Evolutionary conservation across 2,797 vertebrate genomes (phyloP).

Genomic region (Macropus fuliginosus): DNA sequence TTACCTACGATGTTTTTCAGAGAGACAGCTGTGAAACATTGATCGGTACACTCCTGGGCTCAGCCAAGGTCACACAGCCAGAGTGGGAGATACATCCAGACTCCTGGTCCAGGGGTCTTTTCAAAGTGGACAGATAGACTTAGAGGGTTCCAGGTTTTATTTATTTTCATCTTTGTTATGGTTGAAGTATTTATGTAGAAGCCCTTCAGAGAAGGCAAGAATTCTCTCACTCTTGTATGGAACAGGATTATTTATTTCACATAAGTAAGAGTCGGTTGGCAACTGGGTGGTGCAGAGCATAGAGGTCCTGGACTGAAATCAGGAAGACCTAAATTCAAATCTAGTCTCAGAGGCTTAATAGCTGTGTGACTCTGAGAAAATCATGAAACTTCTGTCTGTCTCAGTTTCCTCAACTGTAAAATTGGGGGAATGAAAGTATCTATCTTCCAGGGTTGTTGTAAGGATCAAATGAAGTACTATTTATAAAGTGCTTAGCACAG

Average conservation of each 20-base stretch:
- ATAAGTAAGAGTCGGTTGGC: conserved; percentile 6
- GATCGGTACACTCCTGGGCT: background rate
- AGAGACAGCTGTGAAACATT: too few species aligned
- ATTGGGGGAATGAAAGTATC: too few species aligned
- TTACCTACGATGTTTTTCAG: too few species aligned
- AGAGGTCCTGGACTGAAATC: too few species aligned
- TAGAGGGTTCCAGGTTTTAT: background rate
- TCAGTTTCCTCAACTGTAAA: background rate
- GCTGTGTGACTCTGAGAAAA: background rate
- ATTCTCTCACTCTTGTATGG: background rate
- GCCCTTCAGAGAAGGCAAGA: background rate
- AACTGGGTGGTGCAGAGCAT: too few species aligned
- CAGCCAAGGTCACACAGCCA: background rate
- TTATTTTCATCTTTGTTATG: background rate
- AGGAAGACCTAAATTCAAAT: too few species aligned
- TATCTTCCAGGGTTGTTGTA: background rate
- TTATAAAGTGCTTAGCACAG: too few species aligned
- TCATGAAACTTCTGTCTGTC: background rate
- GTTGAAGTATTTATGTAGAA: background rate
- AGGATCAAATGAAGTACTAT: background rate
- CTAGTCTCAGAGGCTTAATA: too few species aligned
- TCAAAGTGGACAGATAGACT: background rate
- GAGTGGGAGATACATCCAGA: background rate
- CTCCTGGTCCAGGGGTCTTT: background rate
- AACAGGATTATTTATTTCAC: conserved; percentile 19